Evolutionary conservation across 2,113 vertebrate genomes (phyloP).

Genomic region (Ictalurus punctatus): DNA sequence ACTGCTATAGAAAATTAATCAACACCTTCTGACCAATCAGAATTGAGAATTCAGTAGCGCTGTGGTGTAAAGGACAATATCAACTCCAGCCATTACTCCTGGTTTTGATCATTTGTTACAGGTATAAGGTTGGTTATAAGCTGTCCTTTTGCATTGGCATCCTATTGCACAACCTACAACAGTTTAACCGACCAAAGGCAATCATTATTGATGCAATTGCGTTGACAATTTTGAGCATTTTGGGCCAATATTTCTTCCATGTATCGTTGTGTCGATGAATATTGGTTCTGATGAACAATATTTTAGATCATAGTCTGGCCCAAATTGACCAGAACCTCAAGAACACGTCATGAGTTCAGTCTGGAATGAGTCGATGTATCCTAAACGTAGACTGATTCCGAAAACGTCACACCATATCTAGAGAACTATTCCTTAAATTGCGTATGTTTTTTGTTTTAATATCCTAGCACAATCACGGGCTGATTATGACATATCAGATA

Average conservation of each 20-base stretch:
- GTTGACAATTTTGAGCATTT: not conserved
- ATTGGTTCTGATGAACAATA: not conserved
- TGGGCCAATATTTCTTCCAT: not conserved
- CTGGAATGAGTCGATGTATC: not conserved
- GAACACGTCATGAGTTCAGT: not conserved
- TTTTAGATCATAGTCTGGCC: not conserved
- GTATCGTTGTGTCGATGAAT: not conserved
- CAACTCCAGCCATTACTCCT: not conserved
- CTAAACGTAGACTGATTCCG: not conserved
- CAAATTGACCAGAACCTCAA: not conserved
- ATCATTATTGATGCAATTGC: not conserved
- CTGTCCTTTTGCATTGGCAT: not conserved
- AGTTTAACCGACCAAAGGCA: not conserved
- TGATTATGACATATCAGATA: not conserved
- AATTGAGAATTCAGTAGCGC: not conserved
- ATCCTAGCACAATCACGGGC: not conserved
- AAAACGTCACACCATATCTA: not conserved
- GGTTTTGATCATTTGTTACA: not conserved
- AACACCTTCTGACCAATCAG: conserved; percentile 7
- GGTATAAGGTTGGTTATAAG: not conserved
- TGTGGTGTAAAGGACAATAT: not conserved
- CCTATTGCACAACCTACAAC: not conserved
- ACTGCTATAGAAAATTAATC: not conserved
- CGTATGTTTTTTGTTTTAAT: not conserved
- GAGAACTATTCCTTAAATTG: not conserved